Conservation (phyloP, 30 jellyfish, hydroid and myxozoan genomes). For the Chironex yamaguchii region DNA sequence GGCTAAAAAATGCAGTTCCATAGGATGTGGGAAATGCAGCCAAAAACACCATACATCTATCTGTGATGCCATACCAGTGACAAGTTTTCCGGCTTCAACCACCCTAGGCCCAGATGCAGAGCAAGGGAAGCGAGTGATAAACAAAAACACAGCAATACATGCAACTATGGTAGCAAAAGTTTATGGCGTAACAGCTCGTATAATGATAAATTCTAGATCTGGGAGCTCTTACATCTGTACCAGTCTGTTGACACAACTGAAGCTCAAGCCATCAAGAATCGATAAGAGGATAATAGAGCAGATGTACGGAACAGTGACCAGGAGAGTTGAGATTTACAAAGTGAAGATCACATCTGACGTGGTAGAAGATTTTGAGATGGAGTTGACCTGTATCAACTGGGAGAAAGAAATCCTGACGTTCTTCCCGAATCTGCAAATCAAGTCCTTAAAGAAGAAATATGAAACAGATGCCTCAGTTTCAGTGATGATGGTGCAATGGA, state of each 20-base stretch:
- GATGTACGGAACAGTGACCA: conserved; percentile 60
- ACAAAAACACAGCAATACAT: conserved; percentile 49
- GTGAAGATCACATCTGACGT: conserved; percentile 25
- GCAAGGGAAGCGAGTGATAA: conserved; percentile 20
- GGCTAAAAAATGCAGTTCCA: conserved; percentile 16
- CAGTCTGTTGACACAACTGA: conserved; percentile 42
- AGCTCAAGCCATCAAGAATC: conserved; percentile 40
- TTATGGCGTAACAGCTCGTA: conserved; percentile 43
- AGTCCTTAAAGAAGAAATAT: conserved; percentile 56
- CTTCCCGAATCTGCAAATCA: conserved; percentile 56
- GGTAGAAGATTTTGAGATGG: conserved; percentile 48
- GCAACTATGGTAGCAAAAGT: conserved; percentile 69
- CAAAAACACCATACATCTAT: conserved; percentile 69
- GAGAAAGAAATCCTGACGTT: conserved; percentile 52
- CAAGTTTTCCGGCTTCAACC: conserved; percentile 20
- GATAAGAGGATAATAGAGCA: conserved; percentile 60
- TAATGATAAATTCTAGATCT: conserved; percentile 52
- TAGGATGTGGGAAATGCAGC: conserved; percentile 18
- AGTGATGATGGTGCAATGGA: conserved; percentile 56
- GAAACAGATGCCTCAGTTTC: conserved; percentile 40
- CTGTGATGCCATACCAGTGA: conserved; percentile 48
- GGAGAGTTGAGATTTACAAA: conserved; percentile 32
- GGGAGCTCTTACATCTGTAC: conserved; percentile 73
- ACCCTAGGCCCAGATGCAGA: conserved; percentile 45
- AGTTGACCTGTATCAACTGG: conserved; percentile 50